Conservation (phyloP, 2,888 invertebrate species). For the Celastrina argiolus region DNA sequence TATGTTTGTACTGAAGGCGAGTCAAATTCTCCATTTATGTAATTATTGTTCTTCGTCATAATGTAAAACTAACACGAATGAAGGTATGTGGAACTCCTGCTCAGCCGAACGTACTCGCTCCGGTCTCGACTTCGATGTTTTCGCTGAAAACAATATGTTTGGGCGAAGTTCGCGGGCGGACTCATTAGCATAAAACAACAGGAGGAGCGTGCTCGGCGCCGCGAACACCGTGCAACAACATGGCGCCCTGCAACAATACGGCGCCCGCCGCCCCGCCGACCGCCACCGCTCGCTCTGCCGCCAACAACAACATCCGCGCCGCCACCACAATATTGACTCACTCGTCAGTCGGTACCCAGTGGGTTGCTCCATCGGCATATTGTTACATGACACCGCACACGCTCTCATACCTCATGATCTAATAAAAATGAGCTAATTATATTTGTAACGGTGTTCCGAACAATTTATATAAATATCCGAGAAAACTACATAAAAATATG, state of each 20-base stretch:
- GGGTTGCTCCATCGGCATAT: neutral
- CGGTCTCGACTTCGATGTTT: slow-evolving; percentile 18
- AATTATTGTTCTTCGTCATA: too few relatives aligned
- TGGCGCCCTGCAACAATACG: slow-evolving; percentile 24
- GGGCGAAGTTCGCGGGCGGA: slow-evolving; percentile 49
- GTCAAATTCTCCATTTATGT: too few relatives aligned
- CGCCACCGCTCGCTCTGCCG: neutral
- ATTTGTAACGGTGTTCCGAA: too few relatives aligned
- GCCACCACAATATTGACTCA: neutral
- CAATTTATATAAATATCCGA: too few relatives aligned
- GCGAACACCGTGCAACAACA: slow-evolving; percentile 27
- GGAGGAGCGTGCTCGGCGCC: slow-evolving; percentile 24
- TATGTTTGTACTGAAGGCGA: too few relatives aligned
- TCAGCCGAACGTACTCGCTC: neutral
- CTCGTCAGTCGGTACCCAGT: neutral
- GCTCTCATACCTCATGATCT: too few relatives aligned
- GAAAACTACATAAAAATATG: too few relatives aligned
- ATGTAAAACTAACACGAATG: too few relatives aligned
- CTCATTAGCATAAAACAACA: slow-evolving; percentile 58
- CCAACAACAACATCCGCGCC: slow-evolving; percentile 1
- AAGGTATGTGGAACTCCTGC: too few relatives aligned
- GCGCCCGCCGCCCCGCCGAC: neutral
- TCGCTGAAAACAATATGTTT: slow-evolving; percentile 63
- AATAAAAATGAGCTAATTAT: neutral
- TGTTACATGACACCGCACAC: neutral